Conservation (phyloP, 2,888 invertebrate genomes). For the Lasioglossum pauxillum region DNA sequence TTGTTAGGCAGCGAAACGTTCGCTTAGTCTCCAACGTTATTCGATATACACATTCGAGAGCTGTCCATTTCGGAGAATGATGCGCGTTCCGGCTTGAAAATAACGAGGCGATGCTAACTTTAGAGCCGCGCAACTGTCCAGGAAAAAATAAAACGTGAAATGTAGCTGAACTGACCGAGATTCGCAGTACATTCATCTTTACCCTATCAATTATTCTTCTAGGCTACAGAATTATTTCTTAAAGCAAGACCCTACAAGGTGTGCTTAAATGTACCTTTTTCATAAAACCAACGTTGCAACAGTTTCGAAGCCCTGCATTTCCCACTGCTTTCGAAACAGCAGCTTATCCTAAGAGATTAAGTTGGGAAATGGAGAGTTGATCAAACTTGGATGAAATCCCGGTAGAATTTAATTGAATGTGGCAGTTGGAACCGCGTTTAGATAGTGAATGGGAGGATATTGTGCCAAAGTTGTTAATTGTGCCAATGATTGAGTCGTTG, state of each 20-base stretch:
- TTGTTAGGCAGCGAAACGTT: background rate
- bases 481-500: background rate
- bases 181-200: background rate
- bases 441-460: background rate
- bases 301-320: background rate
- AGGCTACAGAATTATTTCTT: background rate
- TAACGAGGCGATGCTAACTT: background rate
- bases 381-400: background rate
- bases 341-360: too few relatives aligned
- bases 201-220: background rate
- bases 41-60: background rate
- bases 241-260: background rate
- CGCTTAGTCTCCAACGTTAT: background rate
- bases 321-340: background rate
- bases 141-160: background rate
- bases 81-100: background rate
- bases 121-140: background rate
- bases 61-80: slow-evolving; percentile 5
- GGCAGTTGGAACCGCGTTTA: background rate
- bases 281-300: too few relatives aligned
- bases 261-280: too few relatives aligned
- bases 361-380: background rate
- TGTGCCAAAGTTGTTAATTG: background rate
- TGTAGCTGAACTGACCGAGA: background rate
- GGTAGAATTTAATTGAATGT: background rate